These are phyloP conservation scores for Ceratitis capitata DNA, from an alignment of 1,140 invertebrate genomes.

Conservation along the genomic window DNA sequence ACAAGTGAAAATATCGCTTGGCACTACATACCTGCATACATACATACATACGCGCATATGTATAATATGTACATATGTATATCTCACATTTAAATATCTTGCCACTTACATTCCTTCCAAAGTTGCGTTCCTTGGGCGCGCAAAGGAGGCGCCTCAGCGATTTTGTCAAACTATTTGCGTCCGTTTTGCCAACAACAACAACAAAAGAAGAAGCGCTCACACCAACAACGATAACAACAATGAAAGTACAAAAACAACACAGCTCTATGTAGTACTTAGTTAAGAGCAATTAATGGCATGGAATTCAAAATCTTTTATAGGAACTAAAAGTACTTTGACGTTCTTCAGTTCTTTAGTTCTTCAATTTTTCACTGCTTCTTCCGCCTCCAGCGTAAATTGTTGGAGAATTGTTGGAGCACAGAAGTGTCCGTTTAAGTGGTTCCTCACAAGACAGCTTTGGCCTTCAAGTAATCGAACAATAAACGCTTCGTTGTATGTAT, in stretches of 20 bases:
- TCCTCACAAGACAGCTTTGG: neutral
- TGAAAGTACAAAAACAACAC: neutral
- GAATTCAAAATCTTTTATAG: neutral
- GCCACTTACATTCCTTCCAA: neutral
- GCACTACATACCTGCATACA: no score
- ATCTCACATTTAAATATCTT: neutral
- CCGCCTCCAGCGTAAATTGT: no score
- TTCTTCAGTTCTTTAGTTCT: no score
- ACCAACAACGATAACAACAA: neutral
- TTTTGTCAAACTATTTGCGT: neutral
- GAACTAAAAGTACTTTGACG: no score
- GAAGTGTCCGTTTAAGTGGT: neutral
- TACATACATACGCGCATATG: neutral
- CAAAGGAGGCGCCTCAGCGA: neutral
- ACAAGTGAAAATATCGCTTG: no score
- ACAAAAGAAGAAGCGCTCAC: neutral
- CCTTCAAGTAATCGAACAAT: neutral
- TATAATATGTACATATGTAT: neutral
- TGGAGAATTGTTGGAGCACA: neutral
- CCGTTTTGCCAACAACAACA: neutral
- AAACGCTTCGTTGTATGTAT: neutral
- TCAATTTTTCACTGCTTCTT: no score
- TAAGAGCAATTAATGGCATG: neutral
- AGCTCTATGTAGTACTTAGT: neutral
- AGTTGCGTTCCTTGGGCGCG: neutral